Evolutionary conservation across 2,888 invertebrate genomes (phyloP).

Genomic region (Eupithecia inturbata): DNA sequence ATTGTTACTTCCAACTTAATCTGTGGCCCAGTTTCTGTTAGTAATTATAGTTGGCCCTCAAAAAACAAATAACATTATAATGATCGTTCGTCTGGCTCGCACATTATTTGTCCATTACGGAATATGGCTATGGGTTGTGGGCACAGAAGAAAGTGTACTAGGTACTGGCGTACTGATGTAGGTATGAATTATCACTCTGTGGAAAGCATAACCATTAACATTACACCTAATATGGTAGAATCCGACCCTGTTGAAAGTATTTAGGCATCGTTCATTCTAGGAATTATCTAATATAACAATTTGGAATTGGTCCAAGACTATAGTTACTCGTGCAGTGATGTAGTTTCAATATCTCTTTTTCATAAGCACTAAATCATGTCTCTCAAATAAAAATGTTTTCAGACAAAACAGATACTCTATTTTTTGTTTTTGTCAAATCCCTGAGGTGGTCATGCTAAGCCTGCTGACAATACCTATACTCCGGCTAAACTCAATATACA

Average conservation of each 20-base stretch:
- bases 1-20: background rate
- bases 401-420: background rate
- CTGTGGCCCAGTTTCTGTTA: conserved; percentile 26
- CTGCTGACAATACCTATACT: too few species aligned
- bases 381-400: background rate
- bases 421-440: background rate
- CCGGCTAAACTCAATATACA: too few species aligned
- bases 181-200: conserved; percentile 13
- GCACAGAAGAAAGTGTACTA: conserved; percentile 10
- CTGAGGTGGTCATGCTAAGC: too few species aligned
- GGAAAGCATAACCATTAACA: background rate
- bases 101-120: conserved; percentile 79
- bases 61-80: conserved; percentile 80
- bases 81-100: conserved; percentile 62
- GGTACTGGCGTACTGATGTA: background rate
- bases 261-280: background rate
- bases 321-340: background rate
- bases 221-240: background rate
- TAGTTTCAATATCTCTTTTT: background rate
- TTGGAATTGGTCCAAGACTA: background rate
- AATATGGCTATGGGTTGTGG: conserved; percentile 36
- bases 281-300: conserved; percentile 2
- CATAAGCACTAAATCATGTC: background rate
- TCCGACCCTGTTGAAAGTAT: conserved; percentile 1
- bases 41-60: conserved; percentile 71